Evolutionary conservation across 2,113 vertebrate genomes (phyloP).

Genomic region (Forbesichthys papilliferus): DNA sequence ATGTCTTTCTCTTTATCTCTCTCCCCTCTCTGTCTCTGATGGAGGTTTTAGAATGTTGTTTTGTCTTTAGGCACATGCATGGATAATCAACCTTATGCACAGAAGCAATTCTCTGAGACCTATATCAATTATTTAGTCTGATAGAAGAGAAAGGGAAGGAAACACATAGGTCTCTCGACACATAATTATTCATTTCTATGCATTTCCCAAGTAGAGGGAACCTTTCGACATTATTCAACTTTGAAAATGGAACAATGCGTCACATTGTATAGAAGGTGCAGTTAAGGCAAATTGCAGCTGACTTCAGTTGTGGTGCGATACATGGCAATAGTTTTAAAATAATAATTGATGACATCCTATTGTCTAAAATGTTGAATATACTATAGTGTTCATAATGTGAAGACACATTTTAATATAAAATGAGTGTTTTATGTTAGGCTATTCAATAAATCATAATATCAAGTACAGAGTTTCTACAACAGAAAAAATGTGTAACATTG

Average conservation of each 20-base stretch:
- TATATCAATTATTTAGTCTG: slow-evolving; percentile 68
- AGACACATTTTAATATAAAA: no score
- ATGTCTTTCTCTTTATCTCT: slow-evolving; percentile 44
- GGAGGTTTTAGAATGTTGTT: slow-evolving; percentile 62
- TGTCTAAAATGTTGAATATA: background rate
- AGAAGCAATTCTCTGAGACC: slow-evolving; percentile 49
- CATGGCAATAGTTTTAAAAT: slow-evolving; percentile 26
- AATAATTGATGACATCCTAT: background rate
- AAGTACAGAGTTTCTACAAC: background rate
- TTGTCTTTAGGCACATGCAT: slow-evolving; percentile 72
- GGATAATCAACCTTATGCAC: slow-evolving; percentile 54
- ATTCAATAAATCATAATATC: background rate
- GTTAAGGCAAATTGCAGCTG: slow-evolving; percentile 34
- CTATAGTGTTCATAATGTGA: slow-evolving; percentile 6
- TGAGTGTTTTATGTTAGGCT: background rate
- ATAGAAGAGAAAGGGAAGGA: slow-evolving; percentile 42
- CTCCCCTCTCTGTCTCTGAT: slow-evolving; percentile 48
- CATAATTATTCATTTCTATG: slow-evolving; percentile 61
- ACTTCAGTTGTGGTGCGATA: slow-evolving; percentile 18
- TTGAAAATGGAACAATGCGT: slow-evolving; percentile 42
- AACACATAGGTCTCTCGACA: slow-evolving; percentile 23
- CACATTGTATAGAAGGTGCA: slow-evolving; percentile 17
- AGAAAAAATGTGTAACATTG: background rate
- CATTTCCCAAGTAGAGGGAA: slow-evolving; percentile 43
- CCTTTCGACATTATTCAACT: slow-evolving; percentile 53